These are phyloP conservation scores for Poliocrania exsul DNA, from an alignment of 2,797 vertebrate species.

Conservation along the genomic window DNA sequence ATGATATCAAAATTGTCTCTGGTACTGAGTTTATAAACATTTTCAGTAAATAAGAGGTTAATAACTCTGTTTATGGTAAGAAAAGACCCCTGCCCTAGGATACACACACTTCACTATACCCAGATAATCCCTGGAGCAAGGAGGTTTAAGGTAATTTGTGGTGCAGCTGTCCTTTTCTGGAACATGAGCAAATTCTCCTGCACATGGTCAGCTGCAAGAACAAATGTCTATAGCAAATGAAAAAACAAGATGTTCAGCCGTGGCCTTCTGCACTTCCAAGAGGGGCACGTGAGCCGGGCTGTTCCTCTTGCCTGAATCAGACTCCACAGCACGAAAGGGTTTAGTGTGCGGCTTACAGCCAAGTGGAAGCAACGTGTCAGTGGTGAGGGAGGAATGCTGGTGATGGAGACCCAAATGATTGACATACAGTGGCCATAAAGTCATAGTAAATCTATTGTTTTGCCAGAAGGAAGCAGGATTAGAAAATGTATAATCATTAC, in stretches of 20 bases:
- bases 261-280: slow-evolving; percentile 58
- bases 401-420: slow-evolving; percentile 55
- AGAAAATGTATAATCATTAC: slow-evolving; percentile 61
- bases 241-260: slow-evolving; percentile 84
- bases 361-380: slow-evolving; percentile 72
- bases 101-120: slow-evolving; percentile 77
- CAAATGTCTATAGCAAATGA: slow-evolving; percentile 87
- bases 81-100: slow-evolving; percentile 65
- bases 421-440: slow-evolving; percentile 55
- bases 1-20: neutral
- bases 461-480: slow-evolving; percentile 60
- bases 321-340: slow-evolving; percentile 71
- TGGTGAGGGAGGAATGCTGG: slow-evolving; percentile 58
- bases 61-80: slow-evolving; percentile 72
- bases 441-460: slow-evolving; percentile 72
- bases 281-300: slow-evolving; percentile 64
- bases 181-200: slow-evolving; percentile 88
- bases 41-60: slow-evolving; percentile 80
- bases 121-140: slow-evolving; percentile 86
- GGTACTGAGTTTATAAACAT: neutral
- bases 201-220: slow-evolving; percentile 89
- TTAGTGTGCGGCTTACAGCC: slow-evolving; percentile 72
- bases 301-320: slow-evolving; percentile 61
- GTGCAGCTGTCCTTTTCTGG: slow-evolving; percentile 89
- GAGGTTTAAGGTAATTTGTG: slow-evolving; percentile 88